These are phyloP conservation scores for Trachelus iudaicus DNA, from an alignment of 2,888 invertebrate genomes.

Conservation along the genomic window DNA sequence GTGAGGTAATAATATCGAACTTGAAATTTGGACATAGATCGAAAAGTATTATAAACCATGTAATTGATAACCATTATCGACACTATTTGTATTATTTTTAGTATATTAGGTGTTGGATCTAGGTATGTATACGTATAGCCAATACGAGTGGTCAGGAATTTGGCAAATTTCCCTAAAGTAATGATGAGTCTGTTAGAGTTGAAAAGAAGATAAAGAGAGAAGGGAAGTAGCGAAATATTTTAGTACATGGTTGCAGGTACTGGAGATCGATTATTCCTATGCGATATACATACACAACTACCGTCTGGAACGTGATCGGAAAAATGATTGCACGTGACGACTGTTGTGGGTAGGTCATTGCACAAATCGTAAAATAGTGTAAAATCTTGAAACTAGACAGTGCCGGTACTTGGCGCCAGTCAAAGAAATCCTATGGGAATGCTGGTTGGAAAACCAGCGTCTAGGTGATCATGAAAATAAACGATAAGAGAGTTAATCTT, in stretches of 20 bases:
- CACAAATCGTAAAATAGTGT: background rate
- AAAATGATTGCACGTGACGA: background rate
- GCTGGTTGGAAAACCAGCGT: background rate
- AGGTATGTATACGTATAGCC: too few species aligned
- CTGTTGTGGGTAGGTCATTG: background rate
- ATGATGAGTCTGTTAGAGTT: background rate
- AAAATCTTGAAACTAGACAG: background rate
- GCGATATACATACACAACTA: background rate
- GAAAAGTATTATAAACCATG: background rate
- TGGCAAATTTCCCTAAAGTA: background rate
- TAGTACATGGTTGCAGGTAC: background rate
- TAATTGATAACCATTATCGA: background rate
- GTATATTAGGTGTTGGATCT: background rate
- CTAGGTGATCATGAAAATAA: background rate
- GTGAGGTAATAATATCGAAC: background rate
- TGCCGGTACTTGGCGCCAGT: background rate
- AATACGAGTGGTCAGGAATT: background rate
- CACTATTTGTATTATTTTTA: background rate
- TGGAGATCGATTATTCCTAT: background rate
- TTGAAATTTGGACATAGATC: background rate
- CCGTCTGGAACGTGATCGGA: conserved; percentile 1
- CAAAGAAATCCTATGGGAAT: background rate
- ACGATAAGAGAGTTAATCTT: too few species aligned
- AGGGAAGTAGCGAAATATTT: background rate
- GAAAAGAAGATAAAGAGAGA: background rate